phyloP scores from a whole-genome alignment of 2,888 invertebrate species.

The Saturnia japonica region DNA sequence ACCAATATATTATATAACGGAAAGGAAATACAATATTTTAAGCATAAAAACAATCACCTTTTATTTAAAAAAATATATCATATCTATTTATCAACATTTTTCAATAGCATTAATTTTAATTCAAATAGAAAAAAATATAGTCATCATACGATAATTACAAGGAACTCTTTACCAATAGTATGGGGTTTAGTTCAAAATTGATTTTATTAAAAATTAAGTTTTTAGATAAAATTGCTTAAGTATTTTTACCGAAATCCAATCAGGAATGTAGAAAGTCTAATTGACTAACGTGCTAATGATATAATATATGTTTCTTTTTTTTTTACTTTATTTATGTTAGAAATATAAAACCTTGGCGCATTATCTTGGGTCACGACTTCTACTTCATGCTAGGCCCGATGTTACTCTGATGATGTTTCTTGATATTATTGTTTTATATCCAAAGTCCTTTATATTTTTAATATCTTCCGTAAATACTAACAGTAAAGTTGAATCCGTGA shows the following conservation, averaged over 20 bases:
- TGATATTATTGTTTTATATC: neutral
- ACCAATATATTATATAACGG: neutral
- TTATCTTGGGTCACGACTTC: neutral
- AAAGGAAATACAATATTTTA: neutral
- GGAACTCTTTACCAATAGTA: neutral
- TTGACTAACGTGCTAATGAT: too few relatives aligned
- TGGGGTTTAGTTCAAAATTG: neutral
- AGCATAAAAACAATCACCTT: neutral
- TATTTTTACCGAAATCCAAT: neutral
- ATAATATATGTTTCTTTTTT: neutral
- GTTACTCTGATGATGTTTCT: neutral
- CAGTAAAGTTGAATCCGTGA: conserved; percentile 67
- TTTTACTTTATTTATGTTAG: neutral
- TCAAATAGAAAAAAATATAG: too few relatives aligned
- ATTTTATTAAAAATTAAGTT: neutral
- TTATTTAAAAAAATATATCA: neutral
- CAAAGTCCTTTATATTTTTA: conserved; percentile 32
- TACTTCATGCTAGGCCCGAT: neutral
- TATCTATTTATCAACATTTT: neutral
- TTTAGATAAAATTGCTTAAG: neutral
- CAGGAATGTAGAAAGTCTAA: neutral
- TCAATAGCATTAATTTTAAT: neutral
- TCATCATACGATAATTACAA: too few relatives aligned
- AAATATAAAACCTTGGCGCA: neutral
- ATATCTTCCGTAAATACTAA: conserved; percentile 71